These are phyloP conservation scores for Diachasmimorpha longicaudata DNA, from an alignment of 1,140 invertebrate species.

Conservation along the genomic window DNA sequence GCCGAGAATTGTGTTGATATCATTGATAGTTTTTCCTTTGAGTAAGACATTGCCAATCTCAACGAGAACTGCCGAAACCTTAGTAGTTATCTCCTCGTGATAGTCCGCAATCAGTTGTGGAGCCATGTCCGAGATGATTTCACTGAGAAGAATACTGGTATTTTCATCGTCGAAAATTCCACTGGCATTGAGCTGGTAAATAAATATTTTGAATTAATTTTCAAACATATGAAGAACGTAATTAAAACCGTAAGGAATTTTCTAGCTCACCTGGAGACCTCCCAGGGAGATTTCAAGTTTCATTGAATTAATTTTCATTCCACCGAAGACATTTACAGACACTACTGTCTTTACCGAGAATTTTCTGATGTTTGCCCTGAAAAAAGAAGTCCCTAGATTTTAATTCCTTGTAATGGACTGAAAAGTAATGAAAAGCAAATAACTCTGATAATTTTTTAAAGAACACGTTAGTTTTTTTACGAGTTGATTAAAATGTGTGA, in stretches of 20 bases:
- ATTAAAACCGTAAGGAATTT: not conserved
- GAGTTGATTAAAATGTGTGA: too few species aligned
- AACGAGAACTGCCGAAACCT: not conserved
- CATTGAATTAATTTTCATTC: not conserved
- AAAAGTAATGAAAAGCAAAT: too few species aligned
- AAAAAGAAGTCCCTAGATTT: not conserved
- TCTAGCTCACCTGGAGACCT: not conserved
- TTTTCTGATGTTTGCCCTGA: not conserved
- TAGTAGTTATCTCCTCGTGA: conserved; percentile 4
- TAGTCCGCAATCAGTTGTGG: conserved; percentile 32
- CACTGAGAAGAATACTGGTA: conserved; percentile 25
- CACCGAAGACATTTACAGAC: not conserved
- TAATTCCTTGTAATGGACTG: not conserved
- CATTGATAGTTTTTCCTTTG: not conserved
- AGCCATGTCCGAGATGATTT: conserved; percentile 22
- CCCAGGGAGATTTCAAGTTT: not conserved
- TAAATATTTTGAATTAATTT: not conserved
- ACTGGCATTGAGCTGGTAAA: conserved; percentile 28
- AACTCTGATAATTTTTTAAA: too few species aligned
- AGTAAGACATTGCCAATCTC: not conserved
- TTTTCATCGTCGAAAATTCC: conserved; percentile 34
- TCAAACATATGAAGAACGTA: not conserved
- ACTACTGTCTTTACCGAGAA: not conserved
- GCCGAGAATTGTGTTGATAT: not conserved
- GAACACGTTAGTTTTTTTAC: too few species aligned